Conservation (phyloP, 2,113 vertebrate species). For the Poeciliopsis prolifica region DNA sequence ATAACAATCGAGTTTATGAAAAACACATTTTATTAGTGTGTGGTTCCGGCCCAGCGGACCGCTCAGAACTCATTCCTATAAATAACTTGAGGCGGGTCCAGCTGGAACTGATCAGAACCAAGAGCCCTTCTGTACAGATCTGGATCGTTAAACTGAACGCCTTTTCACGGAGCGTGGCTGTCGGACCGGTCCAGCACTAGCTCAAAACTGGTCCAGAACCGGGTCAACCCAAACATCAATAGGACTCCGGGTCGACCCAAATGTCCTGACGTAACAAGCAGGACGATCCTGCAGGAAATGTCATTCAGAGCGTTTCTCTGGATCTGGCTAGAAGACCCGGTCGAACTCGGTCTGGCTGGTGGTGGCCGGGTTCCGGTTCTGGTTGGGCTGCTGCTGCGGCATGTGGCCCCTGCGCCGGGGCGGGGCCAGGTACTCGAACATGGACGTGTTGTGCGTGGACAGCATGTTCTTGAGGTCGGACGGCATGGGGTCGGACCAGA, state of each 20-base stretch:
- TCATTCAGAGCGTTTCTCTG: no score
- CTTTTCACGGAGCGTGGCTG: not conserved
- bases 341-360: slow-evolving; percentile 97
- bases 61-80: not conserved
- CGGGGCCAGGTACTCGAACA: slow-evolving; percentile 97
- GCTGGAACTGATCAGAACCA: not conserved
- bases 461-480: slow-evolving; percentile 99
- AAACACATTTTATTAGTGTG: not conserved
- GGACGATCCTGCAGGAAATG: not conserved
- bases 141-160: not conserved
- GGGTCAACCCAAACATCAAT: not conserved
- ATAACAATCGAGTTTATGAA: not conserved
- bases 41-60: not conserved
- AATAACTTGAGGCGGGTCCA: not conserved
- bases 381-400: slow-evolving; percentile 93
- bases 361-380: slow-evolving; percentile 90
- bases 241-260: not conserved
- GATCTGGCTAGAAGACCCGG: slow-evolving; percentile 83
- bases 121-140: no score
- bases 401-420: slow-evolving; percentile 92
- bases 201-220: not conserved
- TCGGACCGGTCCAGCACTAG: not conserved
- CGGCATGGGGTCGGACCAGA: slow-evolving; percentile 99
- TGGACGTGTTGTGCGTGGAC: slow-evolving; percentile 97
- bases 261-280: not conserved